phyloP scores from a whole-genome alignment of 2,113 vertebrate species.

The Cardinalis cardinalis region DNA sequence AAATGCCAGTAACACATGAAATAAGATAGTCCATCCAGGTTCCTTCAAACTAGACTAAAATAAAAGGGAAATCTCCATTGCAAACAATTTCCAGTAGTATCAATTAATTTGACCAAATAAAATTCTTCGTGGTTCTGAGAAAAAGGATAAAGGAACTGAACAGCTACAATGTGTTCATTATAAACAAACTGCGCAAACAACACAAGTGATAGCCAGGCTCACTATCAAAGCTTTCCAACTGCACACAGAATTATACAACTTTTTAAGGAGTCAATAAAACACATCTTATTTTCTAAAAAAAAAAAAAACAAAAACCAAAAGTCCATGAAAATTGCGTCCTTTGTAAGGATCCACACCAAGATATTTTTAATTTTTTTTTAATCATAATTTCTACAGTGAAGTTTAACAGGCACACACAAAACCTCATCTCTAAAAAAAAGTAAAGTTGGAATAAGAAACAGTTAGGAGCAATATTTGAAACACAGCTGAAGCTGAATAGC shows the following conservation, averaged over 20 bases:
- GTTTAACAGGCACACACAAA: background rate
- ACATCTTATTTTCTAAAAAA: background rate
- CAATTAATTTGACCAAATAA: background rate
- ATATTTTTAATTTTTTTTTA: background rate
- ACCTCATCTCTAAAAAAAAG: background rate
- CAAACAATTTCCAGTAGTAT: background rate
- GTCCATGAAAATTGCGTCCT: background rate
- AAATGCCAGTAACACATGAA: background rate
- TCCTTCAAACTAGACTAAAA: background rate
- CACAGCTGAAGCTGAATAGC: background rate
- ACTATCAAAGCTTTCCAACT: background rate
- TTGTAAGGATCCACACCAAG: background rate
- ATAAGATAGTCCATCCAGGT: background rate
- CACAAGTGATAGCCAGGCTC: background rate
- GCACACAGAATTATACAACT: background rate
- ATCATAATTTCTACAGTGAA: background rate
- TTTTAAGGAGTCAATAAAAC: constrained; percentile 5
- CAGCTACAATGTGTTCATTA: background rate
- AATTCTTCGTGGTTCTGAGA: background rate
- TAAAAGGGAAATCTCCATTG: background rate
- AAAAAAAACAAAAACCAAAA: background rate
- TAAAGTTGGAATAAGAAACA: background rate
- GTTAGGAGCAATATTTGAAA: background rate
- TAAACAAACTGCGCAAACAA: background rate
- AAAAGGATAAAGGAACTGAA: background rate